Percentiles rank a stretch among this genome's conserved stretches.
phyloP scores from a whole-genome alignment of 2,888 invertebrate genomes.

The Nomada ruficornis region DNA sequence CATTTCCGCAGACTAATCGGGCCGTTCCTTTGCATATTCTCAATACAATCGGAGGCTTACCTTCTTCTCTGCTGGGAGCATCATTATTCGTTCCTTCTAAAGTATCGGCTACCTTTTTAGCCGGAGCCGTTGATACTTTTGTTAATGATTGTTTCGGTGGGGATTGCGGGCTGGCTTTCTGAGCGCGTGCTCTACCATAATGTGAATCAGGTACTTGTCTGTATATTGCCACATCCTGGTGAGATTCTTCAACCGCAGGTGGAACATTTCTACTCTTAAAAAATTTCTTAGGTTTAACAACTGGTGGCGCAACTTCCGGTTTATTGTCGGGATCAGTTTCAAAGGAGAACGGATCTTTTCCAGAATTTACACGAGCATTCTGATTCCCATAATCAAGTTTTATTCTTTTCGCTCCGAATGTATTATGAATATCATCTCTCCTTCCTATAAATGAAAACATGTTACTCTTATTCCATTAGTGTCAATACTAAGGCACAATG shows the following conservation, averaged over 20 bases:
- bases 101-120: constrained; percentile 79
- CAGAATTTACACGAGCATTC: constrained; percentile 76
- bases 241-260: constrained; percentile 74
- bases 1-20: constrained; percentile 84
- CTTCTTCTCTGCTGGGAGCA: constrained; percentile 76
- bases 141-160: constrained; percentile 58
- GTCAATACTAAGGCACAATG: not conserved
- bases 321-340: constrained; percentile 84
- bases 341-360: constrained; percentile 83
- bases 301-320: constrained; percentile 86
- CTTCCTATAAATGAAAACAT: constrained; percentile 75
- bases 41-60: constrained; percentile 92
- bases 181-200: constrained; percentile 74
- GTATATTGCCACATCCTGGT: constrained; percentile 77
- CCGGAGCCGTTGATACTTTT: constrained; percentile 82
- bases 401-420: constrained; percentile 78
- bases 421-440: constrained; percentile 79
- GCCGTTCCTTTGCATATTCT: constrained; percentile 93
- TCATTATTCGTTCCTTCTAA: constrained; percentile 71
- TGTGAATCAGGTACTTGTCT: constrained; percentile 82
- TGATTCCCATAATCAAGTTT: constrained; percentile 82
- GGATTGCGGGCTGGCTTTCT: constrained; percentile 70
- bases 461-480: not conserved
- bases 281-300: constrained; percentile 93
- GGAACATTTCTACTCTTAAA: constrained; percentile 94